A percentile compares a stretch with the other conserved stretches of the same genome.
These are phyloP conservation scores for Siniperca chuatsi DNA, from an alignment of 2,113 vertebrate genomes.

Conservation along the genomic window DNA sequence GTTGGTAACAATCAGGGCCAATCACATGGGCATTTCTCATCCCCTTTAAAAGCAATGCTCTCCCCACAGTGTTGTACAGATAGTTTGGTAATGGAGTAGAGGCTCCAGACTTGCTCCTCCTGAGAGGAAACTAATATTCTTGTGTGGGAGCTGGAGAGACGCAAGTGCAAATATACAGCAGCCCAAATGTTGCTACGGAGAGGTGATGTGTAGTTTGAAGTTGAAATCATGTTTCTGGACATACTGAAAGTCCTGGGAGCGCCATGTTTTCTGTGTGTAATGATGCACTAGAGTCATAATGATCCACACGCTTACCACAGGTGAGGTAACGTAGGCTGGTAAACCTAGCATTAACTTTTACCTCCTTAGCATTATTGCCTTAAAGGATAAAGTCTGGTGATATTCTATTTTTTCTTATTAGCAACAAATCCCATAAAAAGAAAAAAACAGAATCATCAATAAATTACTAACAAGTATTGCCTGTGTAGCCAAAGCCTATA, in stretches of 20 bases:
- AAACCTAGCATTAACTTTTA: slow-evolving; percentile 11
- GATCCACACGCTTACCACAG: background rate
- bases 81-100: slow-evolving; percentile 68
- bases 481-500: background rate
- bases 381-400: background rate
- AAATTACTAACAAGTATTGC: background rate
- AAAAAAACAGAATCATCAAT: background rate
- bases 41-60: slow-evolving; percentile 72
- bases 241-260: slow-evolving; percentile 16
- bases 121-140: slow-evolving; percentile 59
- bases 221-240: slow-evolving; percentile 38
- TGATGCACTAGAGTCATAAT: background rate
- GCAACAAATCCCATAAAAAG: slow-evolving; percentile 6
- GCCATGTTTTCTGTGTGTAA: background rate
- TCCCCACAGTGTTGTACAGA: slow-evolving; percentile 55
- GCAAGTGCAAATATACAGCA: slow-evolving; percentile 20
- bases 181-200: slow-evolving; percentile 12
- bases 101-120: slow-evolving; percentile 59
- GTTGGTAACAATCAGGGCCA: slow-evolving; percentile 57
- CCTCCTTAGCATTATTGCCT: background rate
- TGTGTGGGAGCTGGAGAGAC: slow-evolving; percentile 26
- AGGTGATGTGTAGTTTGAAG: slow-evolving; percentile 37
- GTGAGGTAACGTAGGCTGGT: background rate
- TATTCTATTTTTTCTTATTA: background rate
- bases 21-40: slow-evolving; percentile 75